Evolutionary conservation across 23 tunicate genomes (phyloP).

Genomic region (Styela clava): DNA sequence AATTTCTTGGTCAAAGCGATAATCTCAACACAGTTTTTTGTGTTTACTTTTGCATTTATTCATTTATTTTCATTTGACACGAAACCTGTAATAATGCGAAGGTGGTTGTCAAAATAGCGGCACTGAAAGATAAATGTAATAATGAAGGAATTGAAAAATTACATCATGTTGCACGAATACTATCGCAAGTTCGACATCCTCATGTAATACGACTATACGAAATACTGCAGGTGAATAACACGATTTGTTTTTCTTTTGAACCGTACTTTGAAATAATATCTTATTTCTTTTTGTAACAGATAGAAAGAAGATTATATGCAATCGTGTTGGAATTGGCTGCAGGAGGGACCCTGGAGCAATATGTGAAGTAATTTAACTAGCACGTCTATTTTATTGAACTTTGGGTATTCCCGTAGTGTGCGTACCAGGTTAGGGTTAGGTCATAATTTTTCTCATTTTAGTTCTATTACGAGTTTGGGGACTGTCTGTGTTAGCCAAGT

Average conservation of each 20-base stretch:
- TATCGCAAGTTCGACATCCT: constrained; percentile 12
- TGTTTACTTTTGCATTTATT: too few species aligned
- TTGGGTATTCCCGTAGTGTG: too few species aligned
- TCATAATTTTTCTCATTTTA: too few species aligned
- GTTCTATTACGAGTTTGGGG: too few species aligned
- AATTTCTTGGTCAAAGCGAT: too few species aligned
- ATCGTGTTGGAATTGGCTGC: not conserved
- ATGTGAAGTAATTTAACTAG: not conserved
- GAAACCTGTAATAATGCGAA: too few species aligned
- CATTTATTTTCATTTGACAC: too few species aligned
- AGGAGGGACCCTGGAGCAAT: constrained; percentile 9
- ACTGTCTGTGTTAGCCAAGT: too few species aligned
- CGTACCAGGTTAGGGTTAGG: too few species aligned
- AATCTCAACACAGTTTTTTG: too few species aligned
- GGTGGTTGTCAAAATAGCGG: constrained; percentile 2
- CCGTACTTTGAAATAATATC: too few species aligned
- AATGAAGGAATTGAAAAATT: not conserved
- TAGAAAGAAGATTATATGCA: constrained; percentile 4
- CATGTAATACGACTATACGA: constrained; percentile 4
- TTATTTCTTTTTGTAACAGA: not conserved
- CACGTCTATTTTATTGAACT: not conserved
- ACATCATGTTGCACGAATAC: constrained; percentile 13
- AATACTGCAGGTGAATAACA: not conserved
- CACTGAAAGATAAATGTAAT: not conserved
- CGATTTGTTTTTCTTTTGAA: too few species aligned